These are phyloP conservation scores for Callionymus lyra DNA, from an alignment of 2,113 vertebrate species.

Conservation along the genomic window DNA sequence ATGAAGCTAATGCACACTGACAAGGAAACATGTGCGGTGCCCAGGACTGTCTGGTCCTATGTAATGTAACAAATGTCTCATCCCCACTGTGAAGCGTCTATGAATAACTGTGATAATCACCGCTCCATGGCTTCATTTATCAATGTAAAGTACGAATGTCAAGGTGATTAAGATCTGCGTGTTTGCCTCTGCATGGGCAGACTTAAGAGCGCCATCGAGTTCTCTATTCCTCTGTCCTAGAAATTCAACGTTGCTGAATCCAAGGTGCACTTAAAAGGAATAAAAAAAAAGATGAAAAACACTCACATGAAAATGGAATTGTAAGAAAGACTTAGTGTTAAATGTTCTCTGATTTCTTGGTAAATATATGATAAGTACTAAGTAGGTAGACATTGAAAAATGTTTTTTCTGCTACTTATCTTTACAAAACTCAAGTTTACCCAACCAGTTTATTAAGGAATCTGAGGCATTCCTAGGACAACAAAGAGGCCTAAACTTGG, in stretches of 20 bases:
- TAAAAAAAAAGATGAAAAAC: background rate
- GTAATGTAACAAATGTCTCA: conserved; percentile 63
- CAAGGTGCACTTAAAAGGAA: background rate
- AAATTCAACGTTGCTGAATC: background rate
- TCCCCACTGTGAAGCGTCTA: conserved; percentile 53
- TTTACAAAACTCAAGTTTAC: too few species aligned
- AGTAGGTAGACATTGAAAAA: too few species aligned
- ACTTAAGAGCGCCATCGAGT: conserved; percentile 34
- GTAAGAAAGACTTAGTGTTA: too few species aligned
- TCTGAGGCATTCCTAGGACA: too few species aligned
- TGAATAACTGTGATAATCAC: conserved; percentile 70
- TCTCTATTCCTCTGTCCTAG: conserved; percentile 26
- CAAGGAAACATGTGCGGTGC: conserved; percentile 41
- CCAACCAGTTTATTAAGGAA: too few species aligned
- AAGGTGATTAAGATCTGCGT: conserved; percentile 38
- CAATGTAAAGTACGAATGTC: conserved; percentile 40
- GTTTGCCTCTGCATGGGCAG: conserved; percentile 25
- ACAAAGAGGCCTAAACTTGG: too few species aligned
- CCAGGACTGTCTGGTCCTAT: conserved; percentile 51
- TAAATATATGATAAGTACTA: too few species aligned
- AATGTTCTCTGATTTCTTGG: too few species aligned
- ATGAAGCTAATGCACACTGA: conserved; percentile 54
- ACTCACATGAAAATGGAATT: too few species aligned
- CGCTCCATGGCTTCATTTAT: conserved; percentile 68
- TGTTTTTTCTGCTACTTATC: too few species aligned